Percentiles rank a stretch among this genome's conserved stretches.
Conservation (phyloP, 2,888 invertebrate species). For the Dasypogon diadema region DNA sequence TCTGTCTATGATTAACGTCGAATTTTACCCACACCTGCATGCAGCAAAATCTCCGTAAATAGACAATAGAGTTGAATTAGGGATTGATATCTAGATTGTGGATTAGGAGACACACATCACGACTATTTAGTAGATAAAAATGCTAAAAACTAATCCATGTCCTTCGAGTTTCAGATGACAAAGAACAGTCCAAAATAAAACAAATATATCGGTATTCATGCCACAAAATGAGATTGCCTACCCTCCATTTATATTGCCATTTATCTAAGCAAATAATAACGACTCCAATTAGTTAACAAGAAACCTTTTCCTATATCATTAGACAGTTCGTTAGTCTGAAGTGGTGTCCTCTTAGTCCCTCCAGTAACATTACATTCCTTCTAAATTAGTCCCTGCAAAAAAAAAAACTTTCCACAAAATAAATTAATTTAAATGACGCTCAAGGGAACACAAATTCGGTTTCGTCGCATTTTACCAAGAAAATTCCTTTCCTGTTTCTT, state of each 20-base stretch:
- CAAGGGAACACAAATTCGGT: constrained; percentile 13
- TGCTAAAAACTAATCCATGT: no score
- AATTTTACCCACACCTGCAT: no score
- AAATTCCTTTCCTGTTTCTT: background rate
- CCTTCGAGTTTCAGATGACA: no score
- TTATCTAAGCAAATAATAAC: constrained; percentile 2
- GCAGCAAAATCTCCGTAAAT: no score
- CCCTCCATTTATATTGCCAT: background rate
- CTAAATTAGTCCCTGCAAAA: constrained; percentile 36
- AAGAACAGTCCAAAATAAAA: no score
- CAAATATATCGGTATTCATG: no score
- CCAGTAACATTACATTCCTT: background rate
- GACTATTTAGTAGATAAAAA: no score
- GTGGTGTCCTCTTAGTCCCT: constrained; percentile 32
- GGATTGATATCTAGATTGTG: no score
- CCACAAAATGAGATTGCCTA: background rate
- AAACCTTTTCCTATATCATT: background rate
- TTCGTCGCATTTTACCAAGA: background rate
- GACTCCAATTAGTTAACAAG: constrained; percentile 23
- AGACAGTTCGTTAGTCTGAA: constrained; percentile 30
- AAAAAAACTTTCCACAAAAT: constrained; percentile 36
- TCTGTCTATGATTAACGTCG: no score
- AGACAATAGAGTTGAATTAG: no score
- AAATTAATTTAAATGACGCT: constrained; percentile 47
- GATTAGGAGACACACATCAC: no score